A percentile compares a stretch with the other conserved stretches of the same genome.
These are phyloP conservation scores for Alauda arvensis DNA, from an alignment of 2,797 vertebrate genomes.

Conservation along the genomic window DNA sequence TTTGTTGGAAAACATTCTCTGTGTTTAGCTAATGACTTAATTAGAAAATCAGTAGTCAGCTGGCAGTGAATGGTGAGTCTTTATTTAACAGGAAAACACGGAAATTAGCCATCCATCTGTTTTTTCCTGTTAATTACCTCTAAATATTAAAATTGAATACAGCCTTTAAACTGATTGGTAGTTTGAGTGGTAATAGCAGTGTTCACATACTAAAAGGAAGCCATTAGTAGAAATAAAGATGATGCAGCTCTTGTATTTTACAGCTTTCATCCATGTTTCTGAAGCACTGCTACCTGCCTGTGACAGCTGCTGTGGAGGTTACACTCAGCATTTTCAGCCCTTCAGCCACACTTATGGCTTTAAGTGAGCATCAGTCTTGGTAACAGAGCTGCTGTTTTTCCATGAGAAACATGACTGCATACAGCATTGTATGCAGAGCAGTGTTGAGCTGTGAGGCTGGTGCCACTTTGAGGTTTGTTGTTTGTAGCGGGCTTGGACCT, in stretches of 20 bases:
- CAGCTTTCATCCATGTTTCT: not conserved
- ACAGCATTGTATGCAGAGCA: fast-evolving
- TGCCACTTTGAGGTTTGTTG: not conserved
- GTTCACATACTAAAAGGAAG: not conserved
- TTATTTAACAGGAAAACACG: constrained; percentile 32
- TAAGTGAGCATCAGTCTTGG: not conserved
- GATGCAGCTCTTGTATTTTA: not conserved
- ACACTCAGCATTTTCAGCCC: not conserved
- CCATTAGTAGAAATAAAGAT: not conserved
- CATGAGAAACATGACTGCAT: not conserved
- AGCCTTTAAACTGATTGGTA: constrained; percentile 31
- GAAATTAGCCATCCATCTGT: constrained; percentile 47
- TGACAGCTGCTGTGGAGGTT: not conserved
- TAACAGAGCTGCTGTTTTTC: not conserved
- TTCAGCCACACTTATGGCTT: not conserved
- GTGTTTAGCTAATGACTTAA: constrained; percentile 51
- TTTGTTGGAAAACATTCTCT: constrained; percentile 47
- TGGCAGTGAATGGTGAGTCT: constrained; percentile 36
- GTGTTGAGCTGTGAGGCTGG: not conserved
- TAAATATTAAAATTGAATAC: constrained; percentile 29
- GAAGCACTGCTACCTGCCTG: not conserved
- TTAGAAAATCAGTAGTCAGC: constrained; percentile 47
- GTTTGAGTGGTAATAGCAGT: not conserved
- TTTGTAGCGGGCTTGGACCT: not conserved
- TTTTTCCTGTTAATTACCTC: constrained; percentile 57